Evolutionary conservation across 2,113 vertebrate genomes (phyloP).

Genomic region (Ammodytes marinus): DNA sequence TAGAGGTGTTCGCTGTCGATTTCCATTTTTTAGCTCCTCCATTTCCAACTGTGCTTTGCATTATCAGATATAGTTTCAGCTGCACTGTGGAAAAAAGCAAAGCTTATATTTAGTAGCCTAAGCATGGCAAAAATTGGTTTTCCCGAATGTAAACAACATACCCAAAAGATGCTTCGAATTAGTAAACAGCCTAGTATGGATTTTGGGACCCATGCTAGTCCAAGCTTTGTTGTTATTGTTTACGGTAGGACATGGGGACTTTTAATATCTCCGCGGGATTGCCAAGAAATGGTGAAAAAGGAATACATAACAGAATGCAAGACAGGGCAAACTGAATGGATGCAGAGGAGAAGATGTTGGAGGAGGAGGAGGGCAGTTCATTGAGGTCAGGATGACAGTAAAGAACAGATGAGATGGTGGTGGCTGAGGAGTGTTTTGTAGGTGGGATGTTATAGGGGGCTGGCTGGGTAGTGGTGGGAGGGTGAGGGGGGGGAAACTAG

Average conservation of each 20-base stretch:
- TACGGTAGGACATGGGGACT: background rate
- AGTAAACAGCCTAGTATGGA: background rate
- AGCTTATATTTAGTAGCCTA: no score
- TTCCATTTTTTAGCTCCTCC: background rate
- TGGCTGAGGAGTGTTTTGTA: slow-evolving; percentile 77
- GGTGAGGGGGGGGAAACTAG: slow-evolving; percentile 74
- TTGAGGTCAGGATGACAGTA: slow-evolving; percentile 79
- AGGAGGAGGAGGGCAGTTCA: slow-evolving; percentile 66
- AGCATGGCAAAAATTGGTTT: no score
- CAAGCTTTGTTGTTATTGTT: background rate
- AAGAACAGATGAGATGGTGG: slow-evolving; percentile 81
- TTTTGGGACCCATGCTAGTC: background rate
- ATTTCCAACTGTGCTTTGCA: background rate
- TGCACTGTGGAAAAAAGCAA: no score
- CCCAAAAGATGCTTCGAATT: background rate
- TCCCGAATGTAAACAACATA: background rate
- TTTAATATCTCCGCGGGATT: slow-evolving; percentile 1
- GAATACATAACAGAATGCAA: slow-evolving; percentile 14
- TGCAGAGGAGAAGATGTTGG: background rate
- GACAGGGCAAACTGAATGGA: slow-evolving; percentile 6
- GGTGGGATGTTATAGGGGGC: slow-evolving; percentile 69
- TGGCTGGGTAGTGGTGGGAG: slow-evolving; percentile 1
- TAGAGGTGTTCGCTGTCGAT: background rate
- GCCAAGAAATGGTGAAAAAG: slow-evolving; percentile 15
- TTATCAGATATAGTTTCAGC: background rate